A percentile compares a stretch with the other conserved stretches of the same genome.
These are phyloP conservation scores for Formicarius rufipectus DNA, from an alignment of 2,113 vertebrate species.

Conservation along the genomic window DNA sequence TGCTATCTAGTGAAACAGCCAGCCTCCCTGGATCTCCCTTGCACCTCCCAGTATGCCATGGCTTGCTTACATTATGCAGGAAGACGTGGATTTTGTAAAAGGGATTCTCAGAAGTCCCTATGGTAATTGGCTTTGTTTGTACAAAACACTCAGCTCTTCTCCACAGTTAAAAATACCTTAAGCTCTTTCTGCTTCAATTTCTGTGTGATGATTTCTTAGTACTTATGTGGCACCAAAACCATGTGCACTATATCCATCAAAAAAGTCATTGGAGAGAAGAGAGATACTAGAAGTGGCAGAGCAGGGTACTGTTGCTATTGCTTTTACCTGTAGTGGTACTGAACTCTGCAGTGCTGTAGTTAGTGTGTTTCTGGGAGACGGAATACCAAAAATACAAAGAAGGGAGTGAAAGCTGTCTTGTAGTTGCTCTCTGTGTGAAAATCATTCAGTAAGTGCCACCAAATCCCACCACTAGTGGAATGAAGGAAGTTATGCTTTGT, in stretches of 20 bases:
- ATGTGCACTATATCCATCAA: not conserved
- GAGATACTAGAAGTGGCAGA: not conserved
- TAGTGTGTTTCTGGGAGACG: not conserved
- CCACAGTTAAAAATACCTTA: not conserved
- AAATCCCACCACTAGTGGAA: not conserved
- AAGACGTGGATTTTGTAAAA: not conserved
- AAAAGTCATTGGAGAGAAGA: not conserved
- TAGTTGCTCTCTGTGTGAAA: not conserved
- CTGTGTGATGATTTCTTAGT: not conserved
- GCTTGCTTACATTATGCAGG: not conserved
- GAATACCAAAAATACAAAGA: not conserved
- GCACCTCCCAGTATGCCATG: not conserved
- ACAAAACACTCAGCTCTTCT: not conserved
- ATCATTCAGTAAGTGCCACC: not conserved
- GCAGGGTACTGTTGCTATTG: not conserved
- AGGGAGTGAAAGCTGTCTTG: not conserved
- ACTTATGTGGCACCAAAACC: not conserved
- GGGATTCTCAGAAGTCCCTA: not conserved
- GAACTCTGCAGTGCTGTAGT: not conserved
- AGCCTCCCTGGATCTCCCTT: not conserved
- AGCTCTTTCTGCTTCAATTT: not conserved
- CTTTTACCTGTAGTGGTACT: not conserved
- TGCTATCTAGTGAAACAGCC: not conserved
- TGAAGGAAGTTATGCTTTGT: not conserved
- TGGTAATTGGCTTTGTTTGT: not conserved